phyloP scores from a whole-genome alignment of 2,888 invertebrate species.

The Sipha maydis region DNA sequence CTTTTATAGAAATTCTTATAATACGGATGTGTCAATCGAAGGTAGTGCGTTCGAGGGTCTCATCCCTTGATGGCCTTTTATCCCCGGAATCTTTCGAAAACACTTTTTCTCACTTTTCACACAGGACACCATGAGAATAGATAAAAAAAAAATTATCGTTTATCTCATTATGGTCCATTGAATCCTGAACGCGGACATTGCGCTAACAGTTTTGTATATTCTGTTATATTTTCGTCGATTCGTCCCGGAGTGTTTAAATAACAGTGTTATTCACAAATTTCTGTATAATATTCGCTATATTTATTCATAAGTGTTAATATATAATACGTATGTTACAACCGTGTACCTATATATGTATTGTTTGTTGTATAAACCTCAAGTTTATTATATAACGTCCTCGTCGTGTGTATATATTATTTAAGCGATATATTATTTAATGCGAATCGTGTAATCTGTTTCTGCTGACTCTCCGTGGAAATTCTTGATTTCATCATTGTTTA shows the following conservation, averaged over 20 bases:
- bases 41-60: too few species aligned
- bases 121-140: too few species aligned
- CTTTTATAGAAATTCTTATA: too few species aligned
- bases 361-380: conserved; percentile 4
- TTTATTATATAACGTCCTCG: neutral
- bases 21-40: too few species aligned
- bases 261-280: neutral
- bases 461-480: neutral
- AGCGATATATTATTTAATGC: neutral
- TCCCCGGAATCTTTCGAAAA: too few species aligned
- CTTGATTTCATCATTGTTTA: neutral
- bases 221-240: conserved; percentile 7
- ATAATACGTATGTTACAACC: neutral
- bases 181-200: too few species aligned
- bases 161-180: too few species aligned
- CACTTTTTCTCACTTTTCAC: too few species aligned
- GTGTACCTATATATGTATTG: neutral
- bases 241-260: conserved; percentile 12
- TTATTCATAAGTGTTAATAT: conserved; percentile 11
- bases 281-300: conserved; percentile 7
- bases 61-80: too few species aligned
- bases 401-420: neutral
- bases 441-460: neutral
- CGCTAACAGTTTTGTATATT: too few species aligned
- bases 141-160: too few species aligned